Conservation (phyloP, 2,797 vertebrate genomes). For the Acipenser ruthenus region DNA sequence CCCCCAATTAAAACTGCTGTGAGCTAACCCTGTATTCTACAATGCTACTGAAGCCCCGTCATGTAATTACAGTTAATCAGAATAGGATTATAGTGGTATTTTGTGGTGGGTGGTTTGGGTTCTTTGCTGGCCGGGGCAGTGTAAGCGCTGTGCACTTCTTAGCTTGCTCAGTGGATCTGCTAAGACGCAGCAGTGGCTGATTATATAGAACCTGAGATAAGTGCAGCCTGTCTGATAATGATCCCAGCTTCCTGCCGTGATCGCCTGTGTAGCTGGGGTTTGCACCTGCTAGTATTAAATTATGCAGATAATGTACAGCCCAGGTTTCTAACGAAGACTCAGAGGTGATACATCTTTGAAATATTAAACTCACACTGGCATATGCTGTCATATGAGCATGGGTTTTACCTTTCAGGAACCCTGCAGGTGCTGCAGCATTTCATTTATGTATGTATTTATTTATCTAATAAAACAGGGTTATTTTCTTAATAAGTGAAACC, state of each 20-base stretch:
- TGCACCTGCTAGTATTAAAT: constrained; percentile 38
- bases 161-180: background rate
- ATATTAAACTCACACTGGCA: constrained; percentile 25
- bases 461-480: no score
- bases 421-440: no score
- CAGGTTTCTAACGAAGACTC: constrained; percentile 44
- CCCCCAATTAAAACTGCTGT: constrained; percentile 14
- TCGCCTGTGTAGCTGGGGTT: constrained; percentile 24
- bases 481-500: no score
- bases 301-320: constrained; percentile 36
- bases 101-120: background rate
- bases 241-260: constrained; percentile 11
- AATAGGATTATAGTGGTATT: constrained; percentile 9
- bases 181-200: constrained; percentile 15
- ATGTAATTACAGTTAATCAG: constrained; percentile 17
- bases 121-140: background rate
- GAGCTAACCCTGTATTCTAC: background rate
- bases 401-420: no score
- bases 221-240: constrained; percentile 13
- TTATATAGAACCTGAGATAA: constrained; percentile 17
- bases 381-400: constrained; percentile 1
- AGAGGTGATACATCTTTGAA: constrained; percentile 37
- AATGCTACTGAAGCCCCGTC: background rate
- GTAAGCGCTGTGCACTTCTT: background rate
- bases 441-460: no score